phyloP scores from a whole-genome alignment of 2,888 invertebrate genomes.

The Stomorhina lunata region DNA sequence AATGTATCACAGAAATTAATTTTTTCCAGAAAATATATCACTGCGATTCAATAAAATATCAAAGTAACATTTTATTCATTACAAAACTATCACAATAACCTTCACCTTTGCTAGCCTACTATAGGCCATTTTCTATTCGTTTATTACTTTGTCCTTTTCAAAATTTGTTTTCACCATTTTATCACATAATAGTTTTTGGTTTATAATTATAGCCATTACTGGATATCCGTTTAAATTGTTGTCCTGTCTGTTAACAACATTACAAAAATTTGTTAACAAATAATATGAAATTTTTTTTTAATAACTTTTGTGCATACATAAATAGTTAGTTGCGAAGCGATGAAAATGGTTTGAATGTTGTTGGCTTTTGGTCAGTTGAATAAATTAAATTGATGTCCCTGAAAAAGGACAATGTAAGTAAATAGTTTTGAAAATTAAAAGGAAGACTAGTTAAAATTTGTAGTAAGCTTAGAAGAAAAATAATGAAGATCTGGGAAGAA shows the following conservation, averaged over 20 bases:
- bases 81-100: too few species aligned
- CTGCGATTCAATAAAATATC: too few species aligned
- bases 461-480: too few species aligned
- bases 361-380: background rate
- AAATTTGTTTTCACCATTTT: background rate
- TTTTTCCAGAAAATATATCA: too few species aligned
- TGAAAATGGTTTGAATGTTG: background rate
- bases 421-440: too few species aligned
- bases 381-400: background rate
- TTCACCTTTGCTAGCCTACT: too few species aligned
- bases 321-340: too few species aligned
- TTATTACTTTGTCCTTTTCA: background rate
- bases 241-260: constrained; percentile 35
- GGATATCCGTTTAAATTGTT: constrained; percentile 46
- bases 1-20: too few species aligned
- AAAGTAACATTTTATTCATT: too few species aligned
- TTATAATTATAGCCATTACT: constrained; percentile 41
- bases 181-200: constrained; percentile 14
- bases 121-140: background rate
- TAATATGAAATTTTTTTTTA: background rate
- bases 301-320: background rate
- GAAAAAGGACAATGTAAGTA: too few species aligned
- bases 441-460: too few species aligned
- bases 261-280: constrained; percentile 24
- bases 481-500: too few species aligned